Base-by-base conservation (phyloP, 2,888 invertebrate species). In the Philereme transversata region DNA sequence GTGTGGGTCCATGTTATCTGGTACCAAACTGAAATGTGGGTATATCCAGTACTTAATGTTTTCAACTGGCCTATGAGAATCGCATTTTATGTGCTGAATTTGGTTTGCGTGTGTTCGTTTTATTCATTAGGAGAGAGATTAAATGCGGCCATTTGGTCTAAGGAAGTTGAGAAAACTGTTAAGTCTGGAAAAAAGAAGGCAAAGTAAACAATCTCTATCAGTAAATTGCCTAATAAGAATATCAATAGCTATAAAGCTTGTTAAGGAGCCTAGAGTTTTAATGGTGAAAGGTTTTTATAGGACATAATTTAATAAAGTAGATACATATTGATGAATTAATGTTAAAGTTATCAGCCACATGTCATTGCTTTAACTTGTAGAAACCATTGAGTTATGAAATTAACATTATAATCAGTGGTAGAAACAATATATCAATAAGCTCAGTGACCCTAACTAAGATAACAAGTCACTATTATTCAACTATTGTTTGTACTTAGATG, bases 11-110 rank as follows among this genome's bases (percentile, higher is more conserved):
- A 96, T 82, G 87, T 96, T 36, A 95, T 97, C 57, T 95, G 96
- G 79, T 93, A 93, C 67, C 94, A 94, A 68, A 95, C 96, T 35
- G 96, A 97, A 46, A 90, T 95, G 68, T 99, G 99, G 99, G 98
- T 98, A 0, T 99, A 99, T 83, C 98, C 98, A 0, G 94, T 99
- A 49, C 93, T 99, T 68, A 94, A 95, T 62, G 95, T 97, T 0
- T 88, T 99, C 48, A 94, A 95, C 76, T 90, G 95, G 81, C 95
- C 96, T 9, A 83, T 96, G 68, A 94, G 97, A 78, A 91, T 96
- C 56, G 82, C 94, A 7, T 98, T 98, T 88, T 96, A 97, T 79
- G 71, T 93, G 7, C 92, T 93, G 8, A 93, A 95, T 64, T 88
- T 97, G 51, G 86, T 87, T 4, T 92, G 97, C 71, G 92, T 93